A percentile compares a stretch with the other conserved stretches of the same genome.
Evolutionary conservation across 2,797 vertebrate genomes (phyloP).

Genomic region (Lutra lutra): DNA sequence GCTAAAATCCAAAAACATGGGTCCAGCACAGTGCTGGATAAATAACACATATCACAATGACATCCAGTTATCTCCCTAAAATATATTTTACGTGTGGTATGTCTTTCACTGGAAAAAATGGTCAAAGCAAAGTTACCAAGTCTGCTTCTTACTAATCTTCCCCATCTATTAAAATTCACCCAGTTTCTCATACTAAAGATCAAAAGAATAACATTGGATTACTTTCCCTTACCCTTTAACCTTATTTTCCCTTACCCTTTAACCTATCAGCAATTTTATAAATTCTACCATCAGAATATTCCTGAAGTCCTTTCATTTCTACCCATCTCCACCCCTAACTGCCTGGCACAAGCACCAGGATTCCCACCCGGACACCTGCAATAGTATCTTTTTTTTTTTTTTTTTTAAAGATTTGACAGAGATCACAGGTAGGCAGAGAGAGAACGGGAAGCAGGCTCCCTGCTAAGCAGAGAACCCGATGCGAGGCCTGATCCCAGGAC

Average conservation of each 20-base stretch:
- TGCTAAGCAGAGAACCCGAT: too few species aligned
- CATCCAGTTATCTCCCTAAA: background rate
- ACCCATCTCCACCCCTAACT: background rate
- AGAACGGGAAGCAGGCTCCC: too few species aligned
- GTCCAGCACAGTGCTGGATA: too few species aligned
- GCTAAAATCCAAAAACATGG: background rate
- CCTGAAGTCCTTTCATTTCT: background rate
- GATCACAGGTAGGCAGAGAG: too few species aligned
- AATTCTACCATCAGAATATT: background rate
- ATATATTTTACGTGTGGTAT: background rate
- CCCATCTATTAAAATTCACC: background rate
- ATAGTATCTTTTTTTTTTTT: too few species aligned
- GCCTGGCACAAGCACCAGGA: background rate
- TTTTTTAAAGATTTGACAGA: too few species aligned
- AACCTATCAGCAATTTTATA: background rate
- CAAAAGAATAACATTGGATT: background rate
- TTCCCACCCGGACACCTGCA: background rate
- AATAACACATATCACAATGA: background rate
- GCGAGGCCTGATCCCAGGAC: too few species aligned
- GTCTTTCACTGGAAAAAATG: background rate
- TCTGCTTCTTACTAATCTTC: background rate
- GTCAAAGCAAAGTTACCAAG: background rate
- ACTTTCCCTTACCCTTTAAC: background rate
- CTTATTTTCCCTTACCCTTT: background rate
- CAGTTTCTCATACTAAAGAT: background rate